Conservation (phyloP, 2,888 invertebrate species). For the Polymixis flavicincta region DNA sequence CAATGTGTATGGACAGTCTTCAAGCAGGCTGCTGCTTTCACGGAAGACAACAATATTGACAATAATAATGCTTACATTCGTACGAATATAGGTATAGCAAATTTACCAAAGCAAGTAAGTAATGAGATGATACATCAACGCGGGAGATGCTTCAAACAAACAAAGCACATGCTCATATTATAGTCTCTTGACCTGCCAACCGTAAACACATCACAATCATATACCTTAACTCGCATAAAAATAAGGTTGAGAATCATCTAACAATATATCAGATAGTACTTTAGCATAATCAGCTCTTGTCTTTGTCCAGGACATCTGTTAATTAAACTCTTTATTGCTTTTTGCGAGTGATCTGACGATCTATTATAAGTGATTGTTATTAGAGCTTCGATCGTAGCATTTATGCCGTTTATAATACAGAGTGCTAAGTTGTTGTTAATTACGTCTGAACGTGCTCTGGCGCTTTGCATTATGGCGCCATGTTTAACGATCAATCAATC, state of each 20-base stretch:
- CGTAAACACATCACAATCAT: constrained; percentile 56
- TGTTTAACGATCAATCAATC: constrained; percentile 8
- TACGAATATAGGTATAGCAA: constrained; percentile 67
- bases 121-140: constrained; percentile 71
- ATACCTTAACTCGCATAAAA: constrained; percentile 51
- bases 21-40: neutral
- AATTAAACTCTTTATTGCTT: constrained; percentile 69
- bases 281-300: constrained; percentile 75
- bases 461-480: constrained; percentile 36
- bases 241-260: constrained; percentile 52
- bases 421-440: constrained; percentile 32
- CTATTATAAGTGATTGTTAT: constrained; percentile 56
- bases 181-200: constrained; percentile 75
- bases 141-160: constrained; percentile 76
- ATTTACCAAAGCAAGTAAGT: constrained; percentile 70
- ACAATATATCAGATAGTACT: constrained; percentile 57
- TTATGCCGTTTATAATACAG: constrained; percentile 16
- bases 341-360: constrained; percentile 55
- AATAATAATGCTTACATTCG: constrained; percentile 19
- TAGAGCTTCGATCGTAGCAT: constrained; percentile 27
- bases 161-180: constrained; percentile 73
- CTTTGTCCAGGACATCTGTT: constrained; percentile 71
- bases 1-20: neutral
- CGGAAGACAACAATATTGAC: neutral
- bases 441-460: neutral